Conservation (phyloP, 2,113 vertebrate genomes). For the Candoia aspera region DNA sequence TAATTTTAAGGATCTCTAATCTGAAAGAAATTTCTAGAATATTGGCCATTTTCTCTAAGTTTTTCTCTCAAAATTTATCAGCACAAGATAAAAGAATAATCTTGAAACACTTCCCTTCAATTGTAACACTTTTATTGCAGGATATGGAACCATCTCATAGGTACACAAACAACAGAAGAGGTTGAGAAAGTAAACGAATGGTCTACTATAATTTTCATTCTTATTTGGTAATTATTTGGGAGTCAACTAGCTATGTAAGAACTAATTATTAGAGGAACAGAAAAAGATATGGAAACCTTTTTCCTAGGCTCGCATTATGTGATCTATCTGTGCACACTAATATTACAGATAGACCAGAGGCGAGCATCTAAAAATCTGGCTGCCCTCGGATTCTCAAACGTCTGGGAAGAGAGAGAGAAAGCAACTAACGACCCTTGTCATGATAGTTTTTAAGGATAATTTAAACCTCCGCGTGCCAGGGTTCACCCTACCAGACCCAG, state of each 20-base stretch:
- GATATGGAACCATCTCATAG: background rate
- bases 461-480: background rate
- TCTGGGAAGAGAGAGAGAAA: background rate
- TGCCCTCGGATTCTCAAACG: background rate
- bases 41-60: background rate
- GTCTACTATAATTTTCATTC: background rate
- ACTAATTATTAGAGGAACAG: background rate
- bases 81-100: background rate
- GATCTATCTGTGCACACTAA: background rate
- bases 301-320: background rate
- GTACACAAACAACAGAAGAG: background rate
- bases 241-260: background rate
- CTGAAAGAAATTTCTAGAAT: background rate
- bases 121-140: background rate
- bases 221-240: background rate
- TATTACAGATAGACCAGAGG: background rate
- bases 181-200: background rate
- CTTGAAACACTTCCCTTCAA: background rate
- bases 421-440: background rate
- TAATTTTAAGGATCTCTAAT: background rate
- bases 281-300: background rate
- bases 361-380: too few species aligned
- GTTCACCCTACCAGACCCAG: background rate
- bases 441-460: background rate
- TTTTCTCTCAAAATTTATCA: background rate